Conservation (phyloP, 2,888 invertebrate species). For the Sinopyrophorus schimmeli region DNA sequence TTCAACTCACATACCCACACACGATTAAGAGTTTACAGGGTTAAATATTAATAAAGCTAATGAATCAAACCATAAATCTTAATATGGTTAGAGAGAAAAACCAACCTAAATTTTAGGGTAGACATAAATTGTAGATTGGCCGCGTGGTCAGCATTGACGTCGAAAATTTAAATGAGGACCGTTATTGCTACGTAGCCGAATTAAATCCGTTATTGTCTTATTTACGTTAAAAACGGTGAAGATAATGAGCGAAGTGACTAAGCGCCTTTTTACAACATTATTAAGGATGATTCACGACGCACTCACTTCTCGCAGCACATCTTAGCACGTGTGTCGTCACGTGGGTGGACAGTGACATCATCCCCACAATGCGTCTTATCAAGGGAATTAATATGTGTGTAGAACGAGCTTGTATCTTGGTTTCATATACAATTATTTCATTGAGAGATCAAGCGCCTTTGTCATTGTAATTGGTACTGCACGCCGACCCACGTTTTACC, state of each 20-base stretch:
- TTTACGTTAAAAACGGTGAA: constrained; percentile 12
- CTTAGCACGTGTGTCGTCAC: constrained; percentile 42
- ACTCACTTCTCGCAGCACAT: constrained; percentile 42
- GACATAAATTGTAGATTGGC: no score
- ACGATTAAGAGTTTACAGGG: constrained; percentile 7
- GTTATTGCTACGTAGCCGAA: no score
- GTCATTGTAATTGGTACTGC: constrained; percentile 41
- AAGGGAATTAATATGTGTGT: constrained; percentile 42
- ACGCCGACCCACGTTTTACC: constrained; percentile 39
- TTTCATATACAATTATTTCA: constrained; percentile 43
- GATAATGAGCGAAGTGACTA: constrained; percentile 33
- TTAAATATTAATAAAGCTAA: constrained; percentile 7
- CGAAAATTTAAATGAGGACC: no score
- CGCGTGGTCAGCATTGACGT: no score
- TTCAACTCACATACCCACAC: no score
- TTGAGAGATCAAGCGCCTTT: constrained; percentile 43
- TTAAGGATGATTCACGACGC: constrained; percentile 36
- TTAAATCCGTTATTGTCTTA: constrained; percentile 14
- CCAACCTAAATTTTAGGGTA: no score
- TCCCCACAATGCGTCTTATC: constrained; percentile 41
- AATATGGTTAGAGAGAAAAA: not conserved
- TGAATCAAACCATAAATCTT: constrained; percentile 6
- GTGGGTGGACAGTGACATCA: constrained; percentile 48
- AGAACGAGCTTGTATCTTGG: constrained; percentile 38
- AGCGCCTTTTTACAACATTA: constrained; percentile 36